A percentile compares a stretch with the other conserved stretches of the same genome.
phyloP scores from a whole-genome alignment of 2,888 invertebrate genomes.

The Malthinus seriepunctatus region DNA sequence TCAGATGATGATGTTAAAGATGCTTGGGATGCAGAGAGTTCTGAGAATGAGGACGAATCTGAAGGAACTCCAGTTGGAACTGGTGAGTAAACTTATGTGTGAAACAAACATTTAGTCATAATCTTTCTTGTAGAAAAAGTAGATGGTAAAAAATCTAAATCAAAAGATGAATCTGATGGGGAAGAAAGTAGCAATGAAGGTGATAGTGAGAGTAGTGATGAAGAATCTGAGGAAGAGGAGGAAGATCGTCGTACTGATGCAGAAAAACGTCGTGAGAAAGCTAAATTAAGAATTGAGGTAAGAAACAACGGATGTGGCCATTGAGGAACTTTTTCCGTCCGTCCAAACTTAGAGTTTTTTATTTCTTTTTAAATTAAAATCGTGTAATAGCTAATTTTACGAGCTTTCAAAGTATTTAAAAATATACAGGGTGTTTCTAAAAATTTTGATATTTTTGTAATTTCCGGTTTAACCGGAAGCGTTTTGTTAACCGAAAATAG shows the following conservation, averaged over 20 bases:
- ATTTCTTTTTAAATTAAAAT: too few species aligned
- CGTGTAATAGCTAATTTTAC: too few species aligned
- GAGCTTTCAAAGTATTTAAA: too few species aligned
- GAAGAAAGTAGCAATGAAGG: conserved; percentile 50
- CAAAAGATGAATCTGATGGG: conserved; percentile 43
- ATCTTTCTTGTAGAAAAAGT: neutral
- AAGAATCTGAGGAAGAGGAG: conserved; percentile 62
- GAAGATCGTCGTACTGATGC: conserved; percentile 74
- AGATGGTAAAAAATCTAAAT: conserved; percentile 21
- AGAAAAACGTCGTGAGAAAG: conserved; percentile 73
- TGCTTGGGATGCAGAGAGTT: conserved; percentile 82
- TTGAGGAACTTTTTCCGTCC: too few species aligned
- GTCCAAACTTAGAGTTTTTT: too few species aligned
- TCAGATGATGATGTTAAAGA: conserved; percentile 69
- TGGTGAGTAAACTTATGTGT: conserved; percentile 4
- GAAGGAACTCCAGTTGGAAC: conserved; percentile 43
- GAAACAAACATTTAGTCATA: too few species aligned
- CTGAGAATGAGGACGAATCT: conserved; percentile 59
- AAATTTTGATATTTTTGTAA: too few species aligned
- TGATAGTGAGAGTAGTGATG: conserved; percentile 57
- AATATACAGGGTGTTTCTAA: too few species aligned
- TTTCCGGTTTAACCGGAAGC: too few species aligned
- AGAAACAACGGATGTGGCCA: too few species aligned
- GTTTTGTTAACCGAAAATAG: too few species aligned
- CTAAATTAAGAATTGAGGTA: conserved; percentile 73